Evolutionary conservation across 2,888 invertebrate species (phyloP).

Genomic region (Cryptocheilus praepositus): DNA sequence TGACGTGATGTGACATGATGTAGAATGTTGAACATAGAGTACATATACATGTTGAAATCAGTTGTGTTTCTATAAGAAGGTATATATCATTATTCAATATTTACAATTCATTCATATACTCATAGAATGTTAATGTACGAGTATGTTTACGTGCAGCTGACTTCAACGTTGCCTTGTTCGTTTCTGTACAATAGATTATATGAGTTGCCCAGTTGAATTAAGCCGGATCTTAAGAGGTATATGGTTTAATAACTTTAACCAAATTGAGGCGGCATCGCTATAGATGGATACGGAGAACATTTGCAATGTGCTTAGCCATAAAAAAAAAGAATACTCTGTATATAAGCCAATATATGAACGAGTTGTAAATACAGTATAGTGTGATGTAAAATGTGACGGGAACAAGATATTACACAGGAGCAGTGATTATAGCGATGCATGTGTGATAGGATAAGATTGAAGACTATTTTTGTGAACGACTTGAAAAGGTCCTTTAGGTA

Average conservation of each 20-base stretch:
- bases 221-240: neutral
- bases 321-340: constrained; percentile 31
- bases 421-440: constrained; percentile 40
- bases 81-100: constrained; percentile 30
- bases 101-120: constrained; percentile 49
- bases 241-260: no score
- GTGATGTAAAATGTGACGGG: constrained; percentile 53
- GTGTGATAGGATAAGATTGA: constrained; percentile 53
- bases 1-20: constrained; percentile 21
- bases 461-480: constrained; percentile 63
- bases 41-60: constrained; percentile 45
- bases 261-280: no score
- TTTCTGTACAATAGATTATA: no score
- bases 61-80: constrained; percentile 29
- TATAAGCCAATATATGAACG: constrained; percentile 46
- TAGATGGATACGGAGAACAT: neutral
- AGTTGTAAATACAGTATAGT: constrained; percentile 54
- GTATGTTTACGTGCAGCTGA: constrained; percentile 7
- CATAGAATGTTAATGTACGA: neutral
- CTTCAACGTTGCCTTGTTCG: no score
- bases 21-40: constrained; percentile 28
- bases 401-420: constrained; percentile 55
- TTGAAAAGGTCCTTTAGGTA: constrained; percentile 46
- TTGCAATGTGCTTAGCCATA: constrained; percentile 1
- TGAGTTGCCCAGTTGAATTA: neutral